phyloP scores from a whole-genome alignment of 2,888 invertebrate species.

The Pocota personata region DNA sequence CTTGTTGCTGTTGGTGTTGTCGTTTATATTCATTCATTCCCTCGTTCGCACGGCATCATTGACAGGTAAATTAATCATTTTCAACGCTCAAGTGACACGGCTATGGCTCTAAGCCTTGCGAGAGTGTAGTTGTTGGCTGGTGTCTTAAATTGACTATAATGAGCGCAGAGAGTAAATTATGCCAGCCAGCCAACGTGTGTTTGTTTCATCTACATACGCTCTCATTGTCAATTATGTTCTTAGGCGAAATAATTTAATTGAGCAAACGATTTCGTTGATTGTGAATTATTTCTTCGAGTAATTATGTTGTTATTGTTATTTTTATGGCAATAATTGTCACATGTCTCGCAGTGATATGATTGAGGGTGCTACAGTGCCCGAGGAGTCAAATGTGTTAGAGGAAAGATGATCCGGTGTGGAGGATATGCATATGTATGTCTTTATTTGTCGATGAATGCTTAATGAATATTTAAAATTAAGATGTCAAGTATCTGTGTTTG shows the following conservation, averaged over 20 bases:
- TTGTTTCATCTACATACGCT: slow-evolving; percentile 26
- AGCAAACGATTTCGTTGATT: slow-evolving; percentile 33
- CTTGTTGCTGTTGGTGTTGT: background rate
- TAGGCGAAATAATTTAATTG: slow-evolving; percentile 66
- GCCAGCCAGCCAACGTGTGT: background rate
- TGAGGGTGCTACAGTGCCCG: slow-evolving; percentile 39
- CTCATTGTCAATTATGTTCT: slow-evolving; percentile 65
- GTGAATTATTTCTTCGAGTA: slow-evolving; percentile 21
- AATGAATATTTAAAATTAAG: slow-evolving; percentile 49
- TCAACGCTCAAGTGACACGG: slow-evolving; percentile 60
- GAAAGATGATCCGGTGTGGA: background rate
- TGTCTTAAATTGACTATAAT: slow-evolving; percentile 58
- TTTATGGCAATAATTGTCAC: slow-evolving; percentile 45
- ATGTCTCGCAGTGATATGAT: slow-evolving; percentile 45
- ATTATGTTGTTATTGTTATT: slow-evolving; percentile 50
- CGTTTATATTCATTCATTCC: slow-evolving; percentile 6
- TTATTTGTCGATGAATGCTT: slow-evolving; percentile 25
- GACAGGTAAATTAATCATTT: slow-evolving; percentile 72
- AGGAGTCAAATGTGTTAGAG: background rate
- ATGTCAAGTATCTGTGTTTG: slow-evolving; percentile 19
- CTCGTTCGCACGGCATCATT: slow-evolving; percentile 52
- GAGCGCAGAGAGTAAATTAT: slow-evolving; percentile 36
- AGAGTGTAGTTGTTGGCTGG: background rate
- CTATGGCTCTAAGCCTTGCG: slow-evolving; percentile 19
- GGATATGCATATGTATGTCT: slow-evolving; percentile 2